Base-by-base conservation (phyloP, 2,888 invertebrate genomes). In the Glomeris marginata region DNA sequence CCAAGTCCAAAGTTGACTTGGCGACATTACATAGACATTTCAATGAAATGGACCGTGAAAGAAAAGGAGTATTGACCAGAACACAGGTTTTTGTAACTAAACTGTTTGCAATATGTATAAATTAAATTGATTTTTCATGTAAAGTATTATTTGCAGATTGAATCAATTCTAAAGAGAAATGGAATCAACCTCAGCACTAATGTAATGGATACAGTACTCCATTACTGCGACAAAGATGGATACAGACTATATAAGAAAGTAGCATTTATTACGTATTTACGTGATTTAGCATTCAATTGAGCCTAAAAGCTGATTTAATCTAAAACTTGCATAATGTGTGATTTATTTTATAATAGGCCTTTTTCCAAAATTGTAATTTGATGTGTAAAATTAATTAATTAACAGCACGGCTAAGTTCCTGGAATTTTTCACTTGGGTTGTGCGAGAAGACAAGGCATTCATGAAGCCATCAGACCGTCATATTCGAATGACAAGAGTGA, bases 41-140 rank as follows among this genome's bases (percentile, higher is more conserved):
- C n/a, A 41, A 41, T 20, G 41, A 41, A 41, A 41, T 41, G 20
- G 41, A 41, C 21, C 41, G 41, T 20, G 41, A 21, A 18, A 13
- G 18, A 13, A n/a, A 41, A 41, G 41, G 41, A n/a, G 41, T 41
- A 5, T 18, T 41, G 13, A 16, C 41, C 20, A 41, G 21, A 41
- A 21, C 41, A 16, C 41, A 41, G 15, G 41, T 28, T 28, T 28
- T 28, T 28, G 8, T 41, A 41, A 41, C 41, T 18, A 41, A 13
- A 40, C 6, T 41, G 13, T n/a, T n/a, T n/a, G n/a, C n/a, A 41
- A 41, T 38, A 18, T 18, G 2, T 15, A 20, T 41, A 41, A 20
- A 18, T 18, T 41, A 3, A 2, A 41, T 10, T 18, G 2, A 10
- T 5, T 5, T 18, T 41, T 20, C 5, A 18, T 4, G 4, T 20